Evolutionary conservation across 2,888 invertebrate genomes (phyloP).

Genomic region (Petrolisthes manimaculis): DNA sequence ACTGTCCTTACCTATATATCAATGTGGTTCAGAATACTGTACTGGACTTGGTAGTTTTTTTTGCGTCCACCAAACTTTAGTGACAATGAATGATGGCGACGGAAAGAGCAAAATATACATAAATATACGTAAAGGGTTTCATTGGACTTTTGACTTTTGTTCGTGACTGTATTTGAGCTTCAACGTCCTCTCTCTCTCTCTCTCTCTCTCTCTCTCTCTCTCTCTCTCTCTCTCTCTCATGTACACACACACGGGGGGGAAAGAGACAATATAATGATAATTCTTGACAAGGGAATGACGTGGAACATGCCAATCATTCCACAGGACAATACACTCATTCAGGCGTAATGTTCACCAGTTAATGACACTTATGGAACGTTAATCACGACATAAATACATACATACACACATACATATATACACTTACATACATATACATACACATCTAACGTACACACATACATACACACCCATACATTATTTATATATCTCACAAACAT

Average conservation of each 20-base stretch:
- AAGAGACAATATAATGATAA: too few species aligned
- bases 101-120: neutral
- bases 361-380: neutral
- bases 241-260: neutral
- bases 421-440: conserved; percentile 5
- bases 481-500: too few species aligned
- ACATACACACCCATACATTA: too few species aligned
- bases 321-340: too few species aligned
- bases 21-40: neutral
- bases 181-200: neutral
- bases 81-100: too few species aligned
- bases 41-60: neutral
- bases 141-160: neutral
- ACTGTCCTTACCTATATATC: neutral
- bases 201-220: neutral
- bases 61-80: too few species aligned
- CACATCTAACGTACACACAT: neutral
- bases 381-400: neutral
- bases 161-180: neutral
- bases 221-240: neutral
- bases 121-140: neutral
- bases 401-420: neutral
- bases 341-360: neutral
- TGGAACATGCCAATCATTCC: too few species aligned
- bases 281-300: too few species aligned